Base-by-base conservation (phyloP, 1,140 invertebrate genomes). In the Tribolium castaneum region DNA sequence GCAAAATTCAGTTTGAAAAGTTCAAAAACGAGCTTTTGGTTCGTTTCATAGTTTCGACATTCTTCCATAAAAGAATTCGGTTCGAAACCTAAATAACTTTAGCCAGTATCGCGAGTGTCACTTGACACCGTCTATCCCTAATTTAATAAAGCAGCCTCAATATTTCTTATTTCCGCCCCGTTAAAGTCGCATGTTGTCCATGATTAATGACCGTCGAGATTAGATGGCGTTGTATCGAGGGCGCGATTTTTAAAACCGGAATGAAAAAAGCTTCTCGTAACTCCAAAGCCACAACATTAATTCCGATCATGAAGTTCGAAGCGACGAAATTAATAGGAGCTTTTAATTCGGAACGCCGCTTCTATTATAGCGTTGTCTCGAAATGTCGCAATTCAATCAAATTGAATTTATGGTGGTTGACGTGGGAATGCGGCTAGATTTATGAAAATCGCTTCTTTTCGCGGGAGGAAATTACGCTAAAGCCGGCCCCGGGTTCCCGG, bases 381-480 rank as follows among this genome's bases (percentile, higher is more conserved):
- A 59, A 59, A 22, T 59, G 54, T 25, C 10, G 19, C 14, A 59
- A 66, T 66, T 66, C 30, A 35, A 66, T 66, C 59, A 66, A 66
- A 66, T n/a, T 14, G 59, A 66, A 66, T 66, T 66, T 66, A 66
- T 66, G 35, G 39, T 66, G 59, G 59, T 39, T 66, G 45, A 66
- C 59, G 30, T 35, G 12, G n/a, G 14, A 16, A 19, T 19, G 14
- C 22, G 9, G 6, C 0, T 35, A 35, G 59, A 35, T 66, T 66
- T 66, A 66, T 66, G 59, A 66, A 66, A 66, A 66, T 66, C 59
- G 54, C 6, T 5, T 9, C 13, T 54, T 54, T 54, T 54, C 16
- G 4, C 56, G n/a, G 12, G 14, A 13, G 45, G 39, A 66, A 66
- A 35, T 66, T 66, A 66, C 59, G 25, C 35, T 30, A n/a, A 9